Evolutionary conservation across 2,888 invertebrate genomes (phyloP).

Genomic region (Autographa pulchrina): DNA sequence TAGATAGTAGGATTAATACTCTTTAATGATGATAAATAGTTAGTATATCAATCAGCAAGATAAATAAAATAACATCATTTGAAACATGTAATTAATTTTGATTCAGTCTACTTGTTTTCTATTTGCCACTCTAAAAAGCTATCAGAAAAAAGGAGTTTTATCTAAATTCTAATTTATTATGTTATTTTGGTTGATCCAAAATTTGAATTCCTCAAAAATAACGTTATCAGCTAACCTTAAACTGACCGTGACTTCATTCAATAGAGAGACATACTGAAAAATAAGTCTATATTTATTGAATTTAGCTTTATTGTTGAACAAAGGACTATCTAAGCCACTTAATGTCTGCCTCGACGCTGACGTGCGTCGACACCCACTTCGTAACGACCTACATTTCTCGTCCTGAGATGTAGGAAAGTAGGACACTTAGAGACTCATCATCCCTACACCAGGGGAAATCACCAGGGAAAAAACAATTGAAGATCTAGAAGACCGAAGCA

Average conservation of each 20-base stretch:
- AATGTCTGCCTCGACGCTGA: constrained; percentile 4
- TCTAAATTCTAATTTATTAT: neutral
- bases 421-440: neutral
- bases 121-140: too few relatives aligned
- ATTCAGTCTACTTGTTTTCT: too few relatives aligned
- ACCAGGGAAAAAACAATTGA: too few relatives aligned
- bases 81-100: too few relatives aligned
- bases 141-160: neutral
- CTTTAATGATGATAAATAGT: neutral
- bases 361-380: constrained; percentile 1
- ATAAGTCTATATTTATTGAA: neutral
- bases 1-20: neutral
- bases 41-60: neutral
- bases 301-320: neutral
- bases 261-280: neutral
- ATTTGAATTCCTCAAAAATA: neutral
- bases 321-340: constrained; percentile 4
- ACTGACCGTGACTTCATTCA: neutral
- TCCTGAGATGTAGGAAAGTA: neutral
- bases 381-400: neutral
- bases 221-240: neutral
- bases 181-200: neutral
- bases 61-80: neutral
- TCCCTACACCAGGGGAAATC: neutral
- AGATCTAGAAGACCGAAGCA: too few relatives aligned